Evolutionary conservation across 2,888 invertebrate genomes (phyloP).

Genomic region (Entomobrya proxima): DNA sequence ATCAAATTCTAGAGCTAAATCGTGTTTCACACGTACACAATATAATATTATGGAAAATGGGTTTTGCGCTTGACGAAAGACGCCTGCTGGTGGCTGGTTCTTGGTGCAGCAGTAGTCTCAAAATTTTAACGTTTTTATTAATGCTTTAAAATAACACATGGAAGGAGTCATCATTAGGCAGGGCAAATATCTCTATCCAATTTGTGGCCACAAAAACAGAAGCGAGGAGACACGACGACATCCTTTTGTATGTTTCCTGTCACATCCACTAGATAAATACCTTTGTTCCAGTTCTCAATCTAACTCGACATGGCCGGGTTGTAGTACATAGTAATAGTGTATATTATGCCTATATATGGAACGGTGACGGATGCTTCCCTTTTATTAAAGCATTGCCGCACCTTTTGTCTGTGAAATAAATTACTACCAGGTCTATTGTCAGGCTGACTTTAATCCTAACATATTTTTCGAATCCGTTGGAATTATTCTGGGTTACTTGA

Average conservation of each 20-base stretch:
- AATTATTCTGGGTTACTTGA: not conserved
- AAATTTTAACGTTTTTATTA: not conserved
- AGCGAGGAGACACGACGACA: not conserved
- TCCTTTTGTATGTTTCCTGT: not conserved
- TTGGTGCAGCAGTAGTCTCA: not conserved
- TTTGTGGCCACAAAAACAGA: not conserved
- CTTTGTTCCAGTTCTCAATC: not conserved
- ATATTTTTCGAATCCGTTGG: not conserved
- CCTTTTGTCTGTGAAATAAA: not conserved
- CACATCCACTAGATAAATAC: not conserved
- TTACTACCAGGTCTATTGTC: not conserved
- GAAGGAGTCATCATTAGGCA: not conserved
- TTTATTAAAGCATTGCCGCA: not conserved
- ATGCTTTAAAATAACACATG: not conserved
- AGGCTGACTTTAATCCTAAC: not conserved
- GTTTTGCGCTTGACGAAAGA: not conserved
- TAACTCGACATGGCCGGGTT: not conserved
- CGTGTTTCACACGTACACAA: not conserved
- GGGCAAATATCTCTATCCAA: not conserved
- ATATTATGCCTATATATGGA: no score
- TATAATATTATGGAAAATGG: not conserved
- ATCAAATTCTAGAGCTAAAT: constrained; percentile 21
- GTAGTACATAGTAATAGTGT: no score
- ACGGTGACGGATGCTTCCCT: not conserved
- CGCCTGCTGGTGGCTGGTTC: no score